Evolutionary conservation across 2,113 vertebrate genomes (phyloP), one percentile per base, ranked within the genome.

Genomic region (Saguinus imperator): DNA sequence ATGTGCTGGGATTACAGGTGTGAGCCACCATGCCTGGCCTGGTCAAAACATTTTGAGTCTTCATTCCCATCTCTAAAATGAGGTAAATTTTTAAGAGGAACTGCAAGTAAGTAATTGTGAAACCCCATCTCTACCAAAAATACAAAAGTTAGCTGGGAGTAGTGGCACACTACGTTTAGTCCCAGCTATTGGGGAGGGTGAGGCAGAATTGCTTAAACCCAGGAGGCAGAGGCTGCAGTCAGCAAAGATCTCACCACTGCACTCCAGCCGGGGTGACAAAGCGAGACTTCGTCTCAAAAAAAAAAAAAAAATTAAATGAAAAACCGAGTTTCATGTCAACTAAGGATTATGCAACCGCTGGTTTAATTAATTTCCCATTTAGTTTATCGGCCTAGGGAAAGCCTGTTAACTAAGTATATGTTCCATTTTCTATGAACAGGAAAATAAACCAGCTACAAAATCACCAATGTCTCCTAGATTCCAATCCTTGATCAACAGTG

Each of bases 351-450:
- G 76, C 7, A 70, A 91, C 29, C 87, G 13, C 43, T 73, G 66
- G 5, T 43, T 93, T 91, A 88, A 85, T 76, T 88, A 23, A 72
- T 85, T 76, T 94, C 50, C 89, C 86, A 58, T 68, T 97, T 91
- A 81, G 4, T 89, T 73, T 94, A 58, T 75, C 40, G 43, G 68
- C 45, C 52, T 81, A 43, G 25, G 58, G 45, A 89, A 96, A 94
- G 25, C 37, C 73, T 70, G 48, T 48, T 92, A 87, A 43, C 83
- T 64, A 84, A 91, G 72, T 45, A 66, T 52, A 93, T 21, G 18
- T 77, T 72, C 55, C 14, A 8, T 66, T 96, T 87, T 50, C 64
- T 85, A 92, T 35, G 45, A 68, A 27, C n/a, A 84, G 82, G 75
- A 91, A 93, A 2, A 95, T 37, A 64, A 89, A 50, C 87, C 89